A percentile compares a stretch with the other conserved stretches of the same genome.
These are phyloP conservation scores for Rousettus leschenaultii DNA, from an alignment of 2,113 vertebrate species.

Conservation along the genomic window DNA sequence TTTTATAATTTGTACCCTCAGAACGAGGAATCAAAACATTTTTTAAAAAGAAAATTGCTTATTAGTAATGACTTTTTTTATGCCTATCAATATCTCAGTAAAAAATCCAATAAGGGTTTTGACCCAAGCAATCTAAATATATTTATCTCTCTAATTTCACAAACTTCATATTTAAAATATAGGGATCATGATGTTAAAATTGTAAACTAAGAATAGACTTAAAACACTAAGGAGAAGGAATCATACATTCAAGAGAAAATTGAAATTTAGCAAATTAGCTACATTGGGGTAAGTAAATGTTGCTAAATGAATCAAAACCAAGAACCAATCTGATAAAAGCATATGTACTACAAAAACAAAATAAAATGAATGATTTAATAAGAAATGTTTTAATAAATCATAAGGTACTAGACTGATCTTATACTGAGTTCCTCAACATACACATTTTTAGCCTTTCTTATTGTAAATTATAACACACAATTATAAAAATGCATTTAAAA, in stretches of 20 bases:
- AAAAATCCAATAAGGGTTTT: conserved; percentile 23
- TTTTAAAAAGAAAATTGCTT: neutral
- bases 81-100: neutral
- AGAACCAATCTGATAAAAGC: neutral
- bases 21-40: neutral
- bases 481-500: neutral
- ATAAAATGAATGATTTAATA: neutral
- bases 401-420: neutral
- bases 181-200: neutral
- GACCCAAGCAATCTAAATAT: neutral
- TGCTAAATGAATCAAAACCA: neutral
- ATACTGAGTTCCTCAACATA: neutral
- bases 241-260: neutral
- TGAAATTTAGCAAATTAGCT: neutral
- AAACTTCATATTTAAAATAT: neutral
- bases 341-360: neutral
- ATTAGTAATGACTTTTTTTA: conserved; percentile 7
- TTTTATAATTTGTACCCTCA: neutral
- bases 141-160: neutral
- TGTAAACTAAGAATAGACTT: conserved; percentile 11
- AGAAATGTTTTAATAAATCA: neutral
- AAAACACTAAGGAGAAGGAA: neutral
- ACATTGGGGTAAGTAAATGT: neutral
- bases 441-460: neutral
- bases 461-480: neutral